These are phyloP conservation scores for Catocala sponsa DNA, from an alignment of 2,888 invertebrate species.

Conservation along the genomic window DNA sequence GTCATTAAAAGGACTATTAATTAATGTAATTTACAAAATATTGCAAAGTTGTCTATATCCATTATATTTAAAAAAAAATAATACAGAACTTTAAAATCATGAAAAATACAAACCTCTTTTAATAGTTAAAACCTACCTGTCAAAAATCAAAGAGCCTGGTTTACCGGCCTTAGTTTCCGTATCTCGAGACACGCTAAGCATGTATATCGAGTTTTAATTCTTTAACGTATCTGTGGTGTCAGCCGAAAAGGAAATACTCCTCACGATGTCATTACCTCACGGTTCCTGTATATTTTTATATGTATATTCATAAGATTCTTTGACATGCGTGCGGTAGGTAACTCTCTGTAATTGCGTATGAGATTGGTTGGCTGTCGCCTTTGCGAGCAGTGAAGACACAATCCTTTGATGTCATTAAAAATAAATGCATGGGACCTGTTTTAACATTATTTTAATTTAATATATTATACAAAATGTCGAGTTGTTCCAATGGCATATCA, in stretches of 20 bases:
- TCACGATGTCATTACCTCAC: conserved; percentile 43
- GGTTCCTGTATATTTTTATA: conserved; percentile 36
- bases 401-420: too few species aligned
- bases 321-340: conserved; percentile 51
- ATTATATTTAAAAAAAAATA: too few species aligned
- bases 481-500: too few species aligned
- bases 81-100: too few species aligned
- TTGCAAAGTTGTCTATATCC: too few species aligned
- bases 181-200: conserved; percentile 19
- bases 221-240: conserved; percentile 28
- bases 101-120: too few species aligned
- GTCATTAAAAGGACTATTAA: too few species aligned
- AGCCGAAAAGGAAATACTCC: conserved; percentile 40
- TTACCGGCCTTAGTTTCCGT: conserved; percentile 27
- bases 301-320: conserved; percentile 48
- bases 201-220: conserved; percentile 37
- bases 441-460: too few species aligned
- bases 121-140: conserved; percentile 1
- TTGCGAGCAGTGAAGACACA: neutral
- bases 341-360: conserved; percentile 30
- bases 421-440: too few species aligned
- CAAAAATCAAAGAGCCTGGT: conserved; percentile 35
- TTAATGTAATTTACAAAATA: too few species aligned
- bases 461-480: too few species aligned
- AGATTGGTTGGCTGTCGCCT: conserved; percentile 37